Conservation (phyloP, 2,113 vertebrate species). For the Xenopus borealis region DNA sequence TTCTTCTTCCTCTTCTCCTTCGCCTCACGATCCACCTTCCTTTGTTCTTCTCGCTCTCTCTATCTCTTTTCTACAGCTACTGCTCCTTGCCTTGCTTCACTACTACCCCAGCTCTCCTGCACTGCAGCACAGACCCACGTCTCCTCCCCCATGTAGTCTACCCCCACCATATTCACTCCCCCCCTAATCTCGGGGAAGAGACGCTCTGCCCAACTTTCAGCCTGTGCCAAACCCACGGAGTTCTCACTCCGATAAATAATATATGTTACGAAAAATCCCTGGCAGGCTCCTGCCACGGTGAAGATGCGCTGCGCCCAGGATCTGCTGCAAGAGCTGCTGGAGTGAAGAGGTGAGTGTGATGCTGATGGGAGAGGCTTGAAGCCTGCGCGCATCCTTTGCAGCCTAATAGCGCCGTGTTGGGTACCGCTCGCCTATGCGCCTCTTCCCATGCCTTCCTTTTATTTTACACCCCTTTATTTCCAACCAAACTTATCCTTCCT, state of each 20-base stretch:
- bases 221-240: constrained; percentile 29
- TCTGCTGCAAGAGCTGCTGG: constrained; percentile 16
- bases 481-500: too few species aligned
- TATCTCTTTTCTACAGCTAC: constrained; percentile 9
- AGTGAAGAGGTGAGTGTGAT: constrained; percentile 28
- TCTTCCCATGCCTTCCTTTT: too few species aligned
- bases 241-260: constrained; percentile 12
- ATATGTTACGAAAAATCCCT: background rate
- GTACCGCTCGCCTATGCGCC: too few species aligned
- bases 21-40: constrained; percentile 13
- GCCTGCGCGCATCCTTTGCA: background rate
- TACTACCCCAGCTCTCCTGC: constrained; percentile 40
- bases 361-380: background rate
- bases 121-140: constrained; percentile 40
- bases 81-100: constrained; percentile 25
- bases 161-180: background rate
- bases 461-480: too few species aligned
- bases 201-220: constrained; percentile 42
- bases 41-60: constrained; percentile 14
- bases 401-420: too few species aligned
- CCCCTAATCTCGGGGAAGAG: constrained; percentile 32
- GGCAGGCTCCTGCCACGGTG: constrained; percentile 16
- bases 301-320: constrained; percentile 24
- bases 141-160: constrained; percentile 23
- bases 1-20: background rate